These are phyloP conservation scores for Drosophila jambulina DNA, from an alignment of 1,140 invertebrate species.

Conservation along the genomic window DNA sequence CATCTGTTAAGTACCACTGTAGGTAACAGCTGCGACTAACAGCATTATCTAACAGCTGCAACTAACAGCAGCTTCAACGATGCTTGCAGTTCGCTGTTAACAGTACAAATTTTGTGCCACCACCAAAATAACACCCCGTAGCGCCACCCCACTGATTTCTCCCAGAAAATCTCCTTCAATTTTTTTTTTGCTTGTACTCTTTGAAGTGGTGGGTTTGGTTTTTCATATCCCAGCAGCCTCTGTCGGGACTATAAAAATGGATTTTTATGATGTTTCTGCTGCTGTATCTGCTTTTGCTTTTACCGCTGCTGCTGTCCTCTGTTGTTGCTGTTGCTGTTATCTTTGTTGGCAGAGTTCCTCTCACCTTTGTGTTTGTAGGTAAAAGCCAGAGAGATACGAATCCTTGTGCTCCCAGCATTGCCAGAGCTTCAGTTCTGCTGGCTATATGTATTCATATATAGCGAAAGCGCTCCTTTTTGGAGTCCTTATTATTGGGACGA, in stretches of 20 bases:
- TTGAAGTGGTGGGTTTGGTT: slow-evolving; percentile 56
- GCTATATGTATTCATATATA: not conserved
- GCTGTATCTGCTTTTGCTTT: slow-evolving; percentile 29
- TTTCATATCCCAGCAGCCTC: slow-evolving; percentile 40
- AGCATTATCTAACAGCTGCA: not conserved
- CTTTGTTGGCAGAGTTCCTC: slow-evolving; percentile 55
- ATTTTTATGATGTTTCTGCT: slow-evolving; percentile 75
- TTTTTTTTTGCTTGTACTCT: slow-evolving; percentile 5
- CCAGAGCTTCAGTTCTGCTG: slow-evolving; percentile 22
- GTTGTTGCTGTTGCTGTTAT: slow-evolving; percentile 54
- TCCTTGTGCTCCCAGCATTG: slow-evolving; percentile 31
- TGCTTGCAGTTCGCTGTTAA: slow-evolving; percentile 62
- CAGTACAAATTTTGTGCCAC: slow-evolving; percentile 56
- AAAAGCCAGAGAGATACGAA: slow-evolving; percentile 24
- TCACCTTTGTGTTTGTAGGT: slow-evolving; percentile 56
- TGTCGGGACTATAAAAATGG: slow-evolving; percentile 78
- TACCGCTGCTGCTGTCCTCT: slow-evolving; percentile 28
- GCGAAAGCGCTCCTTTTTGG: slow-evolving; percentile 18
- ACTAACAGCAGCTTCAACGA: slow-evolving; percentile 17
- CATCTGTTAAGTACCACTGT: not conserved
- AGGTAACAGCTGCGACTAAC: not conserved
- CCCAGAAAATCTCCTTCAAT: slow-evolving; percentile 62
- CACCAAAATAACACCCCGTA: slow-evolving; percentile 49
- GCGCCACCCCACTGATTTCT: slow-evolving; percentile 27
- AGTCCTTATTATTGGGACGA: slow-evolving; percentile 9